A percentile compares a stretch with the other conserved stretches of the same genome.
Conservation (phyloP, 2,113 vertebrate species). For the Calidris pugnax region DNA sequence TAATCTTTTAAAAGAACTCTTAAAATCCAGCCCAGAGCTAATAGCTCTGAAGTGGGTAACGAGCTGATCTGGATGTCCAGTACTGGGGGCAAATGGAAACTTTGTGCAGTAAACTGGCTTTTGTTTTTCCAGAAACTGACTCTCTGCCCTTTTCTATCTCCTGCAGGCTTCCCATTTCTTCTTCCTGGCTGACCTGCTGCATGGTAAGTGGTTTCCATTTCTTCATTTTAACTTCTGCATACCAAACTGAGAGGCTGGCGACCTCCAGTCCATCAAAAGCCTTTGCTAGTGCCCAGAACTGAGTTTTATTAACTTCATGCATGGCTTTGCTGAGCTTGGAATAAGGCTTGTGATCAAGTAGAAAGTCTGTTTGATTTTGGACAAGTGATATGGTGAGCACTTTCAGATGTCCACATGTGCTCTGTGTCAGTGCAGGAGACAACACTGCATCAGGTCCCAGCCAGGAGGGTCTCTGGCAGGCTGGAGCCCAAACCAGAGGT, state of each 20-base stretch:
- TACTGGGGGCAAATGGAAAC: neutral
- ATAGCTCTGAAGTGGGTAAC: neutral
- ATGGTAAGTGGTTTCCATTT: conserved; percentile 22
- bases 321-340: neutral
- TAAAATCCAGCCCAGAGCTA: neutral
- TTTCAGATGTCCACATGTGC: neutral
- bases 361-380: neutral
- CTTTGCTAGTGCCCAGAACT: neutral
- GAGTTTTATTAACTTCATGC: neutral
- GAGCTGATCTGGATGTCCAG: neutral
- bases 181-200: neutral
- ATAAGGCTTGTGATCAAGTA: neutral
- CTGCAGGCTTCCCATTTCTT: neutral
- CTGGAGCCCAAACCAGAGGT: neutral
- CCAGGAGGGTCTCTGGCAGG: neutral
- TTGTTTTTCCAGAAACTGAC: neutral
- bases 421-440: neutral
- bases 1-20: neutral
- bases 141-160: neutral
- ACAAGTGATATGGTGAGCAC: neutral
- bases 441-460: accelerated
- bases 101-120: neutral
- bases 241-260: neutral
- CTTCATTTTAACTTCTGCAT: neutral
- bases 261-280: neutral